Conservation (phyloP, 2,888 invertebrate genomes). For the Amblyjoppa proteus region DNA sequence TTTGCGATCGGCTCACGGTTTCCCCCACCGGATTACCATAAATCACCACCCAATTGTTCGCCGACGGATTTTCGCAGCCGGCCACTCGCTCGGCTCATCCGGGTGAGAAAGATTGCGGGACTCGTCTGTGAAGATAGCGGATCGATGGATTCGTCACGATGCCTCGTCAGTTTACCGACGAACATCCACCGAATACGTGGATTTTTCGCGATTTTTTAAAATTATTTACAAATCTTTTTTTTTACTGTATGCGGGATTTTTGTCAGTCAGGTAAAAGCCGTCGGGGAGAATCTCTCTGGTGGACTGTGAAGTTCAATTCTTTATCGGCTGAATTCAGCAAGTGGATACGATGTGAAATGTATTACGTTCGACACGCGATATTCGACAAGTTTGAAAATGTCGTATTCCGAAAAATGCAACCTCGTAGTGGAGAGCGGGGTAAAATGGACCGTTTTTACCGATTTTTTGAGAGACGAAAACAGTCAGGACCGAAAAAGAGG, state of each 20-base stretch:
- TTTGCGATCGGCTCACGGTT: neutral
- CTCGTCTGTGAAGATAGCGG: neutral
- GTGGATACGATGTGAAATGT: neutral
- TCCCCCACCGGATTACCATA: constrained; percentile 31
- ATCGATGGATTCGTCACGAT: neutral
- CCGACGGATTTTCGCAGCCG: constrained; percentile 11
- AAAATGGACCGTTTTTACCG: neutral
- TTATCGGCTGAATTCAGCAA: neutral
- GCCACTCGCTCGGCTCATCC: neutral
- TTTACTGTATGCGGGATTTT: neutral
- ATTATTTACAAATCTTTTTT: neutral
- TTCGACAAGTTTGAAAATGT: neutral
- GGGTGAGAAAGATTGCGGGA: neutral
- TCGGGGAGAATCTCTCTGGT: too few species aligned
- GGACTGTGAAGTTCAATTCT: neutral
- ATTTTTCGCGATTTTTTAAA: neutral
- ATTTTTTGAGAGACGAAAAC: neutral
- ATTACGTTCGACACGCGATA: too few species aligned
- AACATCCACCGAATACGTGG: neutral
- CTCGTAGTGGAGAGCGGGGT: neutral
- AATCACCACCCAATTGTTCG: constrained; percentile 34
- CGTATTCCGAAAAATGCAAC: neutral
- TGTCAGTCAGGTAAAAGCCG: too few species aligned
- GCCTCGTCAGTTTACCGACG: neutral
- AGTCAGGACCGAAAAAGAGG: too few species aligned